Conservation (phyloP, 2,113 vertebrate species). For the Ornithorhynchus anatinus region DNA sequence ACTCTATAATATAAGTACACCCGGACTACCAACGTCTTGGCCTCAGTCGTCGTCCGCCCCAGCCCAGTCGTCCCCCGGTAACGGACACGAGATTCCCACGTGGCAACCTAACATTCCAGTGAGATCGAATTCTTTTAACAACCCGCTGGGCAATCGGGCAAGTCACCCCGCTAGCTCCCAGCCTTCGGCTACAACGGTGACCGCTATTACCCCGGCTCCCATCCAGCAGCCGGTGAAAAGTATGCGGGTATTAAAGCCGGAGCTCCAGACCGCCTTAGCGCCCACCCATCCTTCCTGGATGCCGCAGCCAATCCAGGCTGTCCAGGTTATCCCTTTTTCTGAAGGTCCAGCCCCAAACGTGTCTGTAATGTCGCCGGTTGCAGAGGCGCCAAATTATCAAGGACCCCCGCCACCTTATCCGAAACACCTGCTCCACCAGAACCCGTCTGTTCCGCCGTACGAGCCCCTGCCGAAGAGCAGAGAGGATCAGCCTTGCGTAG, state of each 20-base stretch:
- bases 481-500: slow-evolving; percentile 62
- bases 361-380: slow-evolving; percentile 71
- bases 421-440: slow-evolving; percentile 88
- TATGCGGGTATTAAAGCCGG: slow-evolving; percentile 91
- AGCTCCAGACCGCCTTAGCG: slow-evolving; percentile 93
- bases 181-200: slow-evolving; percentile 91
- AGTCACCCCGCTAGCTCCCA: slow-evolving; percentile 82
- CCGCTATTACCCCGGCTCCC: slow-evolving; percentile 92
- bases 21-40: slow-evolving; percentile 82
- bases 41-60: slow-evolving; percentile 78
- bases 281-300: slow-evolving; percentile 94
- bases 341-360: slow-evolving; percentile 63
- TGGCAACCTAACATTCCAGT: slow-evolving; percentile 87
- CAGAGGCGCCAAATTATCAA: slow-evolving; percentile 85
- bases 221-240: slow-evolving; percentile 95
- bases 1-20: slow-evolving; percentile 79
- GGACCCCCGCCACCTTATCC: slow-evolving; percentile 83
- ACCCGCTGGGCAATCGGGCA: slow-evolving; percentile 76
- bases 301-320: slow-evolving; percentile 67
- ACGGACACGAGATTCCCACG: slow-evolving; percentile 81
- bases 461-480: slow-evolving; percentile 67
- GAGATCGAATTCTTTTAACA: slow-evolving; percentile 95
- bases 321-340: slow-evolving; percentile 70
- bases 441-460: slow-evolving; percentile 62
- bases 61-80: slow-evolving; percentile 74